Conservation (phyloP, 2,888 invertebrate genomes). For the Thysanoteuthis rhombus region DNA sequence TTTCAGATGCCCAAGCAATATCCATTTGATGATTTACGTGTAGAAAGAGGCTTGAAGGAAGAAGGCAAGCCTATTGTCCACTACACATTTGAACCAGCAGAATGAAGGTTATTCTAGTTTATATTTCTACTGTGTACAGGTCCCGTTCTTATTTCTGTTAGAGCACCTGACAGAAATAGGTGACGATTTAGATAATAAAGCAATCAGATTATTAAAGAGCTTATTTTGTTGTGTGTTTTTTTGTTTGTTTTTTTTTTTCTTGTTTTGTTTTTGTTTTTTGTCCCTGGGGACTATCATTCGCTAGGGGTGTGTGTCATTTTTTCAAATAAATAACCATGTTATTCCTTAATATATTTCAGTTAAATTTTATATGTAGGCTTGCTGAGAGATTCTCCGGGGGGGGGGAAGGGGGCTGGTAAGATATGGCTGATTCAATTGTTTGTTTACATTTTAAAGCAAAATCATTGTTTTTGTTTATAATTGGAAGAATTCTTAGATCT, state of each 20-base stretch:
- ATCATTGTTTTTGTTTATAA: too few species aligned
- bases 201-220: background rate
- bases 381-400: too few species aligned
- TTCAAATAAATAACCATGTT: too few species aligned
- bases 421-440: too few species aligned
- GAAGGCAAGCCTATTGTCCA: slow-evolving; percentile 42
- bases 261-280: too few species aligned
- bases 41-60: slow-evolving; percentile 42
- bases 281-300: too few species aligned
- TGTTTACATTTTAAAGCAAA: too few species aligned
- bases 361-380: too few species aligned
- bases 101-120: slow-evolving; percentile 32
- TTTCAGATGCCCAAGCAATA: slow-evolving; percentile 58
- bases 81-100: slow-evolving; percentile 59
- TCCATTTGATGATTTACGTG: slow-evolving; percentile 48
- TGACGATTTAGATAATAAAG: background rate
- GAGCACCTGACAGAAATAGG: background rate
- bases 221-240: background rate
- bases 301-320: too few species aligned
- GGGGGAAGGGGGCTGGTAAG: too few species aligned
- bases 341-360: too few species aligned
- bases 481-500: too few species aligned
- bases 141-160: background rate
- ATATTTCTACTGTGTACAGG: background rate
- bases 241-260: background rate